These are phyloP conservation scores for Indicator maculatus DNA, from an alignment of 2,113 vertebrate species.

Conservation along the genomic window DNA sequence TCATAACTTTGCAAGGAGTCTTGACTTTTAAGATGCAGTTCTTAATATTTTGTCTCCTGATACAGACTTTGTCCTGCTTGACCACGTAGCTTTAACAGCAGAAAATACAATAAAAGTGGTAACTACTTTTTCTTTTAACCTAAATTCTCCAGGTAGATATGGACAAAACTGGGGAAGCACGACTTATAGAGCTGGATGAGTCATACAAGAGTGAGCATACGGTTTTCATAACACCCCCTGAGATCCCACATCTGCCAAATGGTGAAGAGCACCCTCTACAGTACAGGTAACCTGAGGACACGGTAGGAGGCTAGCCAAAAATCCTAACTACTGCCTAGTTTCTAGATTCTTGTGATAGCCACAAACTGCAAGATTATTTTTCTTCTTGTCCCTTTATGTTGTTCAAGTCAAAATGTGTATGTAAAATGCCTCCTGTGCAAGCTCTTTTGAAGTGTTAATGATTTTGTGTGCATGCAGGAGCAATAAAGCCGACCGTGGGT, in stretches of 20 bases:
- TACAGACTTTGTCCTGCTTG: neutral
- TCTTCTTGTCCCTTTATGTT: neutral
- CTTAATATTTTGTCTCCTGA: no score
- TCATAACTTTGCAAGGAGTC: neutral
- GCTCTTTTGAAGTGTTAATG: neutral
- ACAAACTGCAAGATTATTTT: neutral
- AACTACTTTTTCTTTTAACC: neutral
- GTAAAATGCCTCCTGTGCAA: neutral
- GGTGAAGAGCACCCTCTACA: constrained; percentile 91
- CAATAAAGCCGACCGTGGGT: neutral
- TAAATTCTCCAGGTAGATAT: constrained; percentile 84
- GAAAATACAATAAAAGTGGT: neutral
- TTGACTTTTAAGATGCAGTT: neutral
- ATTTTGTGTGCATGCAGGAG: neutral
- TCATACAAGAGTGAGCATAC: constrained; percentile 97
- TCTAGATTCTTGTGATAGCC: neutral
- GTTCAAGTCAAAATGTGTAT: neutral
- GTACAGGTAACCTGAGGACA: constrained; percentile 84
- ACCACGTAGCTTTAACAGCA: neutral
- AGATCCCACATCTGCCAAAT: constrained; percentile 89
- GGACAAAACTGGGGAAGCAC: constrained; percentile 87
- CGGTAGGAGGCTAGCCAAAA: neutral
- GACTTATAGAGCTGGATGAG: constrained; percentile 95
- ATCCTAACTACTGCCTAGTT: neutral
- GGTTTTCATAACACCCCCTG: constrained; percentile 95